These are phyloP conservation scores for Chrosomus eos DNA, from an alignment of 2,797 vertebrate species.

Conservation along the genomic window DNA sequence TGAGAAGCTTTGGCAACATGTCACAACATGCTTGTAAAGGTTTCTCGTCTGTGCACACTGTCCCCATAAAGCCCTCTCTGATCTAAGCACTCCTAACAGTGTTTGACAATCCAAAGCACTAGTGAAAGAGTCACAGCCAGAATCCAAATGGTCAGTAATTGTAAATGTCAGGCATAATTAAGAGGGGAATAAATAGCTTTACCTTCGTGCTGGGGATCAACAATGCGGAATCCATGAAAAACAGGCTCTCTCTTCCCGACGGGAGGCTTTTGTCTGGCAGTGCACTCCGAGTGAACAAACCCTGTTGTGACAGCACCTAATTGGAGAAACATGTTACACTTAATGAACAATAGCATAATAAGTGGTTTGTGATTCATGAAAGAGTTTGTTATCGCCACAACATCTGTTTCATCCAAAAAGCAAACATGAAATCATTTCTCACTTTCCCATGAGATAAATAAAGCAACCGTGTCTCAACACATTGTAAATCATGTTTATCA, in stretches of 20 bases:
- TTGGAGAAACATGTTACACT: constrained; percentile 58
- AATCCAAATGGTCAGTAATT: constrained; percentile 81
- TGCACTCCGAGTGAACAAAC: constrained; percentile 55
- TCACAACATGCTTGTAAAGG: constrained; percentile 61
- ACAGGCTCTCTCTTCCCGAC: constrained; percentile 52
- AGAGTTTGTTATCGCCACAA: constrained; percentile 55
- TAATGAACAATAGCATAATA: constrained; percentile 60
- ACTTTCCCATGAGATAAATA: constrained; percentile 36
- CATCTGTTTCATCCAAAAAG: constrained; percentile 37
- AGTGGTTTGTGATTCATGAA: constrained; percentile 59
- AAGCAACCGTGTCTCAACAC: not conserved
- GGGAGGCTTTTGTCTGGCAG: constrained; percentile 56
- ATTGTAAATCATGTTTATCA: too few relatives aligned
- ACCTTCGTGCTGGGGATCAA: constrained; percentile 67
- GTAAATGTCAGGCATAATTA: constrained; percentile 84
- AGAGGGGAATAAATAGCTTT: constrained; percentile 78
- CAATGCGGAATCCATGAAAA: constrained; percentile 54
- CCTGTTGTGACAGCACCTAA: constrained; percentile 64
- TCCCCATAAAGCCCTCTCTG: constrained; percentile 70
- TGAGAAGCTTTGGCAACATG: constrained; percentile 64
- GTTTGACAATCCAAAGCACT: constrained; percentile 83
- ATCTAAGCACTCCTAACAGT: constrained; percentile 76
- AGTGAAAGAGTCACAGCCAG: constrained; percentile 77
- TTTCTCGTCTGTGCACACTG: constrained; percentile 54
- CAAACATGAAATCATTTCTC: constrained; percentile 19